These are phyloP conservation scores for Globia sparganii DNA, from an alignment of 2,888 invertebrate species.

Conservation along the genomic window DNA sequence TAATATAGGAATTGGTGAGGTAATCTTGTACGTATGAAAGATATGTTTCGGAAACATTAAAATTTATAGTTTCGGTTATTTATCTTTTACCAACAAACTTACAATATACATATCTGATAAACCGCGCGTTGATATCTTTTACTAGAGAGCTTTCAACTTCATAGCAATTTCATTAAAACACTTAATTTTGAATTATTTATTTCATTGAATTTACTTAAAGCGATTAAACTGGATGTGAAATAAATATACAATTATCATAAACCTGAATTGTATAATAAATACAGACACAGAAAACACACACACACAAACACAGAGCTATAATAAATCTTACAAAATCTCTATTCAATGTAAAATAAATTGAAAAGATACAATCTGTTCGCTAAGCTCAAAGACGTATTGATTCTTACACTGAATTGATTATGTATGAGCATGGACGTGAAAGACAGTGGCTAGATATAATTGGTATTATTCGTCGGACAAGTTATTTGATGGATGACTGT, in stretches of 20 bases:
- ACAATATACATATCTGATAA: background rate
- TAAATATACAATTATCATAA: constrained; percentile 19
- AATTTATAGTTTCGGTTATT: background rate
- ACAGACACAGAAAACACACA: too few relatives aligned
- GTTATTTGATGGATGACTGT: constrained; percentile 58
- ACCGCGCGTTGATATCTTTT: constrained; percentile 65
- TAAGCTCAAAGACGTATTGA: constrained; percentile 45
- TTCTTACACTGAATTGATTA: constrained; percentile 57
- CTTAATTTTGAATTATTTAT: background rate
- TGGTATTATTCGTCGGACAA: constrained; percentile 45
- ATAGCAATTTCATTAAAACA: background rate
- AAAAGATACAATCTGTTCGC: constrained; percentile 48
- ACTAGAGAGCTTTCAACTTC: constrained; percentile 33
- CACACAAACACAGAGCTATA: constrained; percentile 22
- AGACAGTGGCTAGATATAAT: constrained; percentile 47
- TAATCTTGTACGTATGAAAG: constrained; percentile 3
- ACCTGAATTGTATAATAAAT: constrained; percentile 27
- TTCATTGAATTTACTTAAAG: background rate
- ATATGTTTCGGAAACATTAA: background rate
- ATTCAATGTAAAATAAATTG: constrained; percentile 61
- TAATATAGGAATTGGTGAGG: constrained; percentile 34
- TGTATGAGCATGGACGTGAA: constrained; percentile 56
- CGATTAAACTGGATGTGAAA: constrained; percentile 15
- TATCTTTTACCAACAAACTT: background rate
- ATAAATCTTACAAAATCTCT: constrained; percentile 56